Evolutionary conservation across 1,140 invertebrate genomes (phyloP).

Genomic region (Chymomyza costata): DNA sequence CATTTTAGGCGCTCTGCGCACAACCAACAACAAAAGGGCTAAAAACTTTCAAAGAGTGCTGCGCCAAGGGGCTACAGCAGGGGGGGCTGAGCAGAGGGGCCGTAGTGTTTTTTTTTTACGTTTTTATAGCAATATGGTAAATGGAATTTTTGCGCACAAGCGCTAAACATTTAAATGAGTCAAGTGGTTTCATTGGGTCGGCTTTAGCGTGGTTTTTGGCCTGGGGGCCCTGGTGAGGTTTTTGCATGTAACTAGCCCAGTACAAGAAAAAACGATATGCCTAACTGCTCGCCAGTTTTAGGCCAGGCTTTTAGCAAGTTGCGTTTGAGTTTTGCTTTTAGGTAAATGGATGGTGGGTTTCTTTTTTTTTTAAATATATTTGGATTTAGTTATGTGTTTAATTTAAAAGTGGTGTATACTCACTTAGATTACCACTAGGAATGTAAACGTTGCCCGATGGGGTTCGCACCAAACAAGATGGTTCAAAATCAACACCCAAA

Average conservation of each 20-base stretch:
- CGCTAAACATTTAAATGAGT: slow-evolving; percentile 63
- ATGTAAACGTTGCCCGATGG: slow-evolving; percentile 94
- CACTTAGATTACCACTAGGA: slow-evolving; percentile 85
- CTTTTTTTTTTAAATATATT: background rate
- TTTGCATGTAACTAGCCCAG: slow-evolving; percentile 60
- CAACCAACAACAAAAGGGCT: slow-evolving; percentile 47
- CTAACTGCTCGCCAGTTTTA: no score
- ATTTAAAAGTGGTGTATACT: slow-evolving; percentile 58
- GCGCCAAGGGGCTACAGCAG: no score
- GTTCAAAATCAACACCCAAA: slow-evolving; percentile 88
- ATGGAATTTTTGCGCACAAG: slow-evolving; percentile 52
- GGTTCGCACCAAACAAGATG: slow-evolving; percentile 91
- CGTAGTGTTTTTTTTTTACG: slow-evolving; percentile 41
- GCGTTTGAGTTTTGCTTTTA: no score
- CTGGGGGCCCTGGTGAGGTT: slow-evolving; percentile 22
- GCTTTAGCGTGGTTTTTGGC: background rate
- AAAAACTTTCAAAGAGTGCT: slow-evolving; percentile 61
- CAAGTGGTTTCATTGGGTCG: slow-evolving; percentile 46
- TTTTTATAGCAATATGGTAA: slow-evolving; percentile 69
- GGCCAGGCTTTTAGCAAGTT: no score
- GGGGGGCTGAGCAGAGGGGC: no score
- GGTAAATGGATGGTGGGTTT: background rate
- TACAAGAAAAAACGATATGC: no score
- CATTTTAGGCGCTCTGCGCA: slow-evolving; percentile 60
- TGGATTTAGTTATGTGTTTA: slow-evolving; percentile 1